These are phyloP conservation scores for Matsumurasca onukii DNA, from an alignment of 1,140 invertebrate species.

Conservation along the genomic window DNA sequence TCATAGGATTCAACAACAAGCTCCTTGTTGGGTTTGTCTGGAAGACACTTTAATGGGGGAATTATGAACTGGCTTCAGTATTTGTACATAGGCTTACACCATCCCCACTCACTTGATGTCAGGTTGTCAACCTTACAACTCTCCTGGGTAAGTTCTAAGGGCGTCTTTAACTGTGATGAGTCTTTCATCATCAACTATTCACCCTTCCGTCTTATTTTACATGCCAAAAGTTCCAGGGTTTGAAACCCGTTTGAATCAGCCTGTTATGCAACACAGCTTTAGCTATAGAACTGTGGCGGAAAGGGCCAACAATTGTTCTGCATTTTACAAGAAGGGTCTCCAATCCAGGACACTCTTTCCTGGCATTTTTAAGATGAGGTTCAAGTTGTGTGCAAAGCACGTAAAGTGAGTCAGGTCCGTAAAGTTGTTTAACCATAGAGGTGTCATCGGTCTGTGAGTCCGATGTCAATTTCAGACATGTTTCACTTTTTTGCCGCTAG, in stretches of 20 bases:
- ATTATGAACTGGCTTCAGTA: constrained; percentile 28
- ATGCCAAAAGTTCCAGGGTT: constrained; percentile 18
- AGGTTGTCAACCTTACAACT: constrained; percentile 16
- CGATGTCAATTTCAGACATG: background rate
- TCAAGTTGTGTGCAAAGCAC: background rate
- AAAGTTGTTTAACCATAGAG: background rate
- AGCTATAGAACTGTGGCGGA: constrained; percentile 28
- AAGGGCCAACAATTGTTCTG: constrained; percentile 13
- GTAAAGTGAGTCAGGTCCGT: background rate
- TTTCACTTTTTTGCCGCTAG: constrained; percentile 1
- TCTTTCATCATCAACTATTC: constrained; percentile 31
- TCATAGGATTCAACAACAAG: constrained; percentile 22
- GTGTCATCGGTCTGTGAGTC: constrained; percentile 1
- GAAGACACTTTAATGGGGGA: constrained; percentile 14
- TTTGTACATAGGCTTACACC: constrained; percentile 12
- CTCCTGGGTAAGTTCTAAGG: background rate
- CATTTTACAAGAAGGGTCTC: background rate
- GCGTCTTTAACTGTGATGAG: constrained; percentile 17
- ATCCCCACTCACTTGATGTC: constrained; percentile 22
- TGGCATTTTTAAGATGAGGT: background rate
- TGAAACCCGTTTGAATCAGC: constrained; percentile 16
- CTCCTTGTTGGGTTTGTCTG: constrained; percentile 18
- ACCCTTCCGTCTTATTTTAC: constrained; percentile 26
- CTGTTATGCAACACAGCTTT: constrained; percentile 22
- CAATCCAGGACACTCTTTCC: background rate